Conservation (phyloP, 1,140 invertebrate genomes). For the Calephelis virginiensis region DNA sequence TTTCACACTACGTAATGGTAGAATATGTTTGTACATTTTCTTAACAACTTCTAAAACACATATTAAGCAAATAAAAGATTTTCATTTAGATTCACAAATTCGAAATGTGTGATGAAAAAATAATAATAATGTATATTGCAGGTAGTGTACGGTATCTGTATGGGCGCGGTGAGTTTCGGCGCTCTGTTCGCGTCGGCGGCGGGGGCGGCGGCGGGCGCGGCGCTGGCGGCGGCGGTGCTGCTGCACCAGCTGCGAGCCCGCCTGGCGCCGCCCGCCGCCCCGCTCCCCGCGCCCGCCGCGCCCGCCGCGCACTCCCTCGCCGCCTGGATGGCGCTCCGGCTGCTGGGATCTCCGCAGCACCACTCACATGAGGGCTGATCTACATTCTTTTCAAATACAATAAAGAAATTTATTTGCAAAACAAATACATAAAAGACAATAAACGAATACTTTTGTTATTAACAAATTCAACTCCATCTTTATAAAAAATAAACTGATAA, state of each 20-base stretch:
- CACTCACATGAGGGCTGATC: conserved; percentile 51
- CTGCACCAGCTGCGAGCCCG: conserved; percentile 86
- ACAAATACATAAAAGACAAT: no score
- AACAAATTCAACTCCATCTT: no score
- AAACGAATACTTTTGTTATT: no score
- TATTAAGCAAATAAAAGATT: no score
- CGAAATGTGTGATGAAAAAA: no score
- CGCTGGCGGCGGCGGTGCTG: conserved; percentile 87
- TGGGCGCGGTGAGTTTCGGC: conserved; percentile 93
- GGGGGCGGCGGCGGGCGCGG: conserved; percentile 89
- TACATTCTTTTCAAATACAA: background rate
- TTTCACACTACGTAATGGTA: no score
- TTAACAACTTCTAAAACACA: no score
- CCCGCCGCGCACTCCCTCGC: conserved; percentile 81
- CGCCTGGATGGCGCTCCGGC: conserved; percentile 85
- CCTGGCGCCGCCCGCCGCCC: conserved; percentile 69
- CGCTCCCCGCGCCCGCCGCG: conserved; percentile 67
- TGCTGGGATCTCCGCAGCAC: conserved; percentile 80
- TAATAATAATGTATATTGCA: conserved; percentile 26
- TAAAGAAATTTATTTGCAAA: background rate
- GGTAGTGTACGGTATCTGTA: conserved; percentile 92
- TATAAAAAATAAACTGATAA: no score
- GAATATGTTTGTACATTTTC: no score
- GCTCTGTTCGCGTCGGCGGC: conserved; percentile 92
- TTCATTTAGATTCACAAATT: no score